Conservation (phyloP, 2,888 invertebrate species). For the Scotopteryx bipunctaria region DNA sequence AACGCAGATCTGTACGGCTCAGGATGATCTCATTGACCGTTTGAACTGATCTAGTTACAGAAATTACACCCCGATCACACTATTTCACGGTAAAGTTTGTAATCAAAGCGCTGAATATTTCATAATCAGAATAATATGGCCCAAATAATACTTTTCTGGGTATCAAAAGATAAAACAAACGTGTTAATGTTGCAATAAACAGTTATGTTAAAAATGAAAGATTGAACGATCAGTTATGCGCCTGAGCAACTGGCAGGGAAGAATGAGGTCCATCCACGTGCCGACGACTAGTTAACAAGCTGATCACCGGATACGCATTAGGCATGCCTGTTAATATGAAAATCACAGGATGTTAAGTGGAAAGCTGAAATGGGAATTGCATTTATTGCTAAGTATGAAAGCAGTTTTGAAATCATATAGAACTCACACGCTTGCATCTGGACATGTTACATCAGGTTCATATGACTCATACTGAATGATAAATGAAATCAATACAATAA, state of each 20-base stretch:
- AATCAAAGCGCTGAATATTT: constrained; percentile 25
- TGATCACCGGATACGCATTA: constrained; percentile 38
- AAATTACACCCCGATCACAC: constrained; percentile 31
- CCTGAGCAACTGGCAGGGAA: constrained; percentile 6
- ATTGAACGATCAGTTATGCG: constrained; percentile 8
- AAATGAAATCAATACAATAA: constrained; percentile 13
- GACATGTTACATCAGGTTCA: not conserved
- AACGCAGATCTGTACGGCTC: constrained; percentile 46
- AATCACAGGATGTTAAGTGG: constrained; percentile 40
- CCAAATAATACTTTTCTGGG: constrained; percentile 3
- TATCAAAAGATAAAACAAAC: constrained; percentile 14
- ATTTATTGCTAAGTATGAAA: constrained; percentile 25
- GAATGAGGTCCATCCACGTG: constrained; percentile 25
- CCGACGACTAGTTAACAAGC: constrained; percentile 32
- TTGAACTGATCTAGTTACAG: constrained; percentile 56
- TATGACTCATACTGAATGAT: constrained; percentile 11
- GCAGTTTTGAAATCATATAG: constrained; percentile 25
- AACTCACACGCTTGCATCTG: constrained; percentile 13
- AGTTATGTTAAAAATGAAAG: not conserved
- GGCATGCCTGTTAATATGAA: constrained; percentile 38
- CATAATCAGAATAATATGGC: constrained; percentile 5
- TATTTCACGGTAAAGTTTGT: constrained; percentile 30
- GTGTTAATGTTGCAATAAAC: constrained; percentile 4
- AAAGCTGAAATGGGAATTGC: constrained; percentile 34
- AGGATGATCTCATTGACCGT: constrained; percentile 54